Conservation (phyloP, 2,888 invertebrate species). For the Nephrotoma flavescens region DNA sequence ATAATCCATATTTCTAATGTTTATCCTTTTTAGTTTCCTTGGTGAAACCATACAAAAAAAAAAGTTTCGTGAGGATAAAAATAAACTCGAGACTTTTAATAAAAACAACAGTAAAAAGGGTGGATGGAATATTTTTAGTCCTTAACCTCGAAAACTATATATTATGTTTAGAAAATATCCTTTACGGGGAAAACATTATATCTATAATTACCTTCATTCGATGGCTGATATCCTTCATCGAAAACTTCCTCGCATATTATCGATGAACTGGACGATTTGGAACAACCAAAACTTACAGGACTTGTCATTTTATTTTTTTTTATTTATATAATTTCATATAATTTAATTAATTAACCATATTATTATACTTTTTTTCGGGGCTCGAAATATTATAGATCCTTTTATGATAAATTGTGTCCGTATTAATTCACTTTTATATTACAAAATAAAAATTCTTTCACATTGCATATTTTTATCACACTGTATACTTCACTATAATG, state of each 20-base stretch:
- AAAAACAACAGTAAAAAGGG: not conserved
- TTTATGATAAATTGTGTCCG: not conserved
- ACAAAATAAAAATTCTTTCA: not conserved
- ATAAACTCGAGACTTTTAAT: not conserved
- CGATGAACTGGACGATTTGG: slow-evolving; percentile 12
- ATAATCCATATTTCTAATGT: not conserved
- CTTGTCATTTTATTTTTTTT: slow-evolving; percentile 7
- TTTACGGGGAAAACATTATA: not conserved
- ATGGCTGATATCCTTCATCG: slow-evolving; percentile 70
- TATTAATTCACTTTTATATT: not conserved
- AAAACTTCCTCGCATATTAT: slow-evolving; percentile 70
- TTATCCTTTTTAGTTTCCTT: not conserved
- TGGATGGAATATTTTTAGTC: not conserved
- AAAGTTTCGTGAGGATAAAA: not conserved
- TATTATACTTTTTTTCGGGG: not conserved
- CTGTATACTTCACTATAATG: not conserved
- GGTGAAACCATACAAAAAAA: not conserved
- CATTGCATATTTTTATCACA: not conserved
- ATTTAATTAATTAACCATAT: not conserved
- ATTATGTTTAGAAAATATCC: not conserved
- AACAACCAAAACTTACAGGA: not conserved
- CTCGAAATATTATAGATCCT: not conserved
- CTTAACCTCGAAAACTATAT: not conserved
- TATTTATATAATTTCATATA: slow-evolving; percentile 2
- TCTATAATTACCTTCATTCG: slow-evolving; percentile 51